Evolutionary conservation across 1,140 invertebrate genomes (phyloP).

Genomic region (Drosophila nigrodunni): DNA sequence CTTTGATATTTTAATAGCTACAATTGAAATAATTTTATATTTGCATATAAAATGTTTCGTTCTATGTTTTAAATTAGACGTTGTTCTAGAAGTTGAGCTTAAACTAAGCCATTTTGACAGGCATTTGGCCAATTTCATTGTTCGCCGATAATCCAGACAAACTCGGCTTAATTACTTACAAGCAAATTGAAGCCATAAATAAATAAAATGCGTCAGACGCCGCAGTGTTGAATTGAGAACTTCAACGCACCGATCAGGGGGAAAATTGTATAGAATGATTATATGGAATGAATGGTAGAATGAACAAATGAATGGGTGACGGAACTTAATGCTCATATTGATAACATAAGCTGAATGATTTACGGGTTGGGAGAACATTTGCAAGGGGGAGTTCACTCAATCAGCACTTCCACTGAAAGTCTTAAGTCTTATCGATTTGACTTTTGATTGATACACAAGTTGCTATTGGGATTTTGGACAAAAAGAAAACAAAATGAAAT

Average conservation of each 20-base stretch:
- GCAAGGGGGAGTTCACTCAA: conserved; percentile 15
- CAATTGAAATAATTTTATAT: too few relatives aligned
- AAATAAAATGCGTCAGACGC: conserved; percentile 66
- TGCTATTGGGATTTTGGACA: conserved; percentile 39
- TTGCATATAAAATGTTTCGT: too few relatives aligned
- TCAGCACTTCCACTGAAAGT: conserved; percentile 36
- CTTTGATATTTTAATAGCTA: too few relatives aligned
- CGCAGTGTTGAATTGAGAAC: conserved; percentile 57
- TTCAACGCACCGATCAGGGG: conserved; percentile 50
- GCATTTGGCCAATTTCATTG: conserved; percentile 57
- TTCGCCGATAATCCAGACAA: conserved; percentile 74
- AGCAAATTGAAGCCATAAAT: conserved; percentile 81
- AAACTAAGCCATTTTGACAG: conserved; percentile 51
- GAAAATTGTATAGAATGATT: conserved; percentile 14
- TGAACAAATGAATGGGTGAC: conserved; percentile 4
- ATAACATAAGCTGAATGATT: conserved; percentile 79
- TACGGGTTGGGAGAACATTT: conserved; percentile 55
- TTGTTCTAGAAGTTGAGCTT: neutral
- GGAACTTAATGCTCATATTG: conserved; percentile 70
- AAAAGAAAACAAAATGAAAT: conserved; percentile 6
- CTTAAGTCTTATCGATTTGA: conserved; percentile 77
- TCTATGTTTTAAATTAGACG: neutral
- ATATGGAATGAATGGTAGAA: conserved; percentile 9
- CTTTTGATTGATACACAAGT: conserved; percentile 77
- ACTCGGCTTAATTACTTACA: conserved; percentile 79